Evolutionary conservation across 2,797 vertebrate species (phyloP).

Genomic region (Tinamus major): DNA sequence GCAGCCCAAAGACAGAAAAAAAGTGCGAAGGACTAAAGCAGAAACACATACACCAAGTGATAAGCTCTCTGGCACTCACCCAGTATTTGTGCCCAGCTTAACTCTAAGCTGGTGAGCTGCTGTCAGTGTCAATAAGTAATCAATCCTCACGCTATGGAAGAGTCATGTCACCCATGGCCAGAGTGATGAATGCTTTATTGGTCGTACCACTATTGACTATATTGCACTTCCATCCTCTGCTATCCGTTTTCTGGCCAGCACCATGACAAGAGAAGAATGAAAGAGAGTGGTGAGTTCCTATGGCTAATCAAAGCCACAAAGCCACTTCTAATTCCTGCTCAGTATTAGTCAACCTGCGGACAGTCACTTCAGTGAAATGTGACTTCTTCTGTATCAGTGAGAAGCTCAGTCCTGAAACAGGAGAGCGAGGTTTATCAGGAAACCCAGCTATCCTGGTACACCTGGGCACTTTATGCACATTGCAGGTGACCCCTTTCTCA

Average conservation of each 20-base stretch:
- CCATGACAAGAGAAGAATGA: background rate
- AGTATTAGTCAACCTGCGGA: background rate
- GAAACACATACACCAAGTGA: background rate
- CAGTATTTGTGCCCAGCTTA: background rate
- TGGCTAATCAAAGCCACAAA: background rate
- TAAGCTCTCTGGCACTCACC: background rate
- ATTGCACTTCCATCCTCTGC: background rate
- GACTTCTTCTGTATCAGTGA: background rate
- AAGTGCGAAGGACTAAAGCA: background rate
- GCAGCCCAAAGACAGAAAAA: background rate
- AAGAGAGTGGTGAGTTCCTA: background rate
- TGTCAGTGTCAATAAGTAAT: background rate
- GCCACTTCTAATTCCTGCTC: background rate
- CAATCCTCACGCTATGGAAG: background rate
- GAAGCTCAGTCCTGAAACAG: constrained; percentile 3
- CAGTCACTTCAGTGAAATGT: background rate
- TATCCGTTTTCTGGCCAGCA: background rate
- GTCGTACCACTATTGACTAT: background rate
- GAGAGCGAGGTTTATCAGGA: constrained; percentile 44
- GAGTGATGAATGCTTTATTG: background rate
- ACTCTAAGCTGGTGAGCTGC: fast-evolving
- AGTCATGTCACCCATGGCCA: background rate
- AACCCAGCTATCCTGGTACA: constrained; percentile 25
- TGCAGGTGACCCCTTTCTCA: constrained; percentile 46
- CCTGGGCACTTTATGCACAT: constrained; percentile 39